A percentile compares a stretch with the other conserved stretches of the same genome.
Conservation (phyloP, 2,113 vertebrate genomes). For the Eudyptes chrysolophus region DNA sequence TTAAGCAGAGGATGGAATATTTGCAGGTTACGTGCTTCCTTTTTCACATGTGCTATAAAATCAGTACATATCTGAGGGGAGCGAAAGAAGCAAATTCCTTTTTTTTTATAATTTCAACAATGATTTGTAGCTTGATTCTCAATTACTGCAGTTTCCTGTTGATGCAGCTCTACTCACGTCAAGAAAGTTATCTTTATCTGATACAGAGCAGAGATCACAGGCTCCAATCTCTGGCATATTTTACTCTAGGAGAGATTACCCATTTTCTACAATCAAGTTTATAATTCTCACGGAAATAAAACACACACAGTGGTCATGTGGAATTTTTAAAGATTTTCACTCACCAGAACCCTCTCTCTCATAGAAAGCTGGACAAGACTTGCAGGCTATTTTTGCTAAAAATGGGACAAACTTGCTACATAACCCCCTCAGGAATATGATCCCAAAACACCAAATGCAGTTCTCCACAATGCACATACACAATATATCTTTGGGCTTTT, state of each 20-base stretch:
- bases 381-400: background rate
- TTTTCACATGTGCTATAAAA: background rate
- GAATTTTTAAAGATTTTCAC: background rate
- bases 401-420: background rate
- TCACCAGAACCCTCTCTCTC: background rate
- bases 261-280: background rate
- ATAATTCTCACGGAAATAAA: background rate
- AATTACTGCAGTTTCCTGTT: background rate
- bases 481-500: background rate
- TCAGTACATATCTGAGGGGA: background rate
- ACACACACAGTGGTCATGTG: background rate
- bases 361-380: background rate
- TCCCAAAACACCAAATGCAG: background rate
- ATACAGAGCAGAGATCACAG: background rate
- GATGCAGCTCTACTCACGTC: background rate
- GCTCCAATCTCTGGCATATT: background rate
- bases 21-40: background rate
- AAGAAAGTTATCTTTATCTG: background rate
- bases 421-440: background rate
- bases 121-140: background rate
- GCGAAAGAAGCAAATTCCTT: background rate
- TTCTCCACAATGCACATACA: background rate
- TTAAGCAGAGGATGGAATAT: background rate
- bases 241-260: background rate
- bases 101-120: background rate